Evolutionary conservation across 2,113 vertebrate species (phyloP), one percentile per base, ranked within the genome.

Genomic region (Mionectes macconnelli): DNA sequence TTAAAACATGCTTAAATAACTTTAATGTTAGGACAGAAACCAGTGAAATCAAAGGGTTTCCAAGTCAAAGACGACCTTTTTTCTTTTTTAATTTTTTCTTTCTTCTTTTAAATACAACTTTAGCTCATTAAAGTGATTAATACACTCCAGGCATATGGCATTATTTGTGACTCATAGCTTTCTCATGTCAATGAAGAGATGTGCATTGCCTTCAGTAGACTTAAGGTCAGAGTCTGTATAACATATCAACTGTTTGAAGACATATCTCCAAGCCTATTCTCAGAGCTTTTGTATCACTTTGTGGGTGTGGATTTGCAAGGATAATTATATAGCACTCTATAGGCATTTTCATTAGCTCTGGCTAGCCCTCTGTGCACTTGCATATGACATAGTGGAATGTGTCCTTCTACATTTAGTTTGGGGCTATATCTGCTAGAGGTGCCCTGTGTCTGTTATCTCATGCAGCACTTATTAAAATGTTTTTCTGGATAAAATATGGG

Each of bases 1-100:
- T 90, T 93, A 95, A 90, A 90, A 75, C 19, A 57, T 76, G 45
- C 60, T 95, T 70, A 73, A 95, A 82, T 88, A 87, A 60, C 66
- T 76, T 86, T 33, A 94, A 72, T 85, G 33, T 94, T 90, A 78
- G 76, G 92, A 94, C 27, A 82, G 57, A 84, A 88, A 76, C 31
- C 33, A 60, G 49, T 31, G 50, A 87, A 93, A 94, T 80, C 45
- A 96, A 96, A 75, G 33, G 67, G 45, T 33, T 82, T 50, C 23
- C n/a, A 79, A 70, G 66, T 91, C 76, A 91, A 84, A 90, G 66
- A 50, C 76, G 63, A 84, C 12, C 3, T 31, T 63, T 59, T 76
- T 63, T 91, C 1, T 53, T 62, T 89, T 55, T 11, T 5, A 5
- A 60, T 68, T 82, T 63, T 82, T 40, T 16, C 12, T 56, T 80